Evolutionary conservation across 2,888 invertebrate species (phyloP), one percentile per base, ranked within the genome.

Genomic region (Melipona bicolor): DNA sequence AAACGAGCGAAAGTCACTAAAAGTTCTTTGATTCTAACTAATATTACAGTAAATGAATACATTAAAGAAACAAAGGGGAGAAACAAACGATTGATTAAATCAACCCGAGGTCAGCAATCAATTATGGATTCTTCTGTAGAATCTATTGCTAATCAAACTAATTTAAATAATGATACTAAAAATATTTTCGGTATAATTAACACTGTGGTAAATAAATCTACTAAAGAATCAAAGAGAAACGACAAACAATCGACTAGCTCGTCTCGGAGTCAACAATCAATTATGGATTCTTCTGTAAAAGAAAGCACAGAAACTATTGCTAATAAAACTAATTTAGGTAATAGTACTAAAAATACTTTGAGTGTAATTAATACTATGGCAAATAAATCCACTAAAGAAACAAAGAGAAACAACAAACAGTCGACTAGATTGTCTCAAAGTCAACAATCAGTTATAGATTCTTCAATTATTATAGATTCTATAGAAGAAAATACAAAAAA

Each of bases 1-100:
- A 88, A 87, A 61, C 83, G 77, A 24, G 43, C 54, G 1, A 88
- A 49, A 64, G 1, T 32, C 24, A 56, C 75, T 0, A 87, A 50
- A 73, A 79, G 15, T 43, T 36, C 15, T 52, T 59, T 43, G 11
- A 27, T 5, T 32, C 3, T 27, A 49, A 52, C 19, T 32, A 64
- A n/a, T 27, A n/a, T 9, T 43, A 56, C 65, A 13, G 6, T 24
- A 32, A 70, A 73, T 21, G 56, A 69, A 36, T 19, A 54, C 2
- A 59, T 36, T 50, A 21, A 21, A 3, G 21, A 52, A 59, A 21
- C 21, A 15, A 67, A 6, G 27, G 61, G 5, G 59, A 68, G 21
- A 6, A 36, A 3, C 15, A 72, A 27, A 49, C 59, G 4, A 5
- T 32, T 54, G 17, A 27, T 24, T 15, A 82, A 56, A 13, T 70